These are phyloP conservation scores for Dryobota labecula DNA, from an alignment of 2,888 invertebrate genomes.

Conservation along the genomic window DNA sequence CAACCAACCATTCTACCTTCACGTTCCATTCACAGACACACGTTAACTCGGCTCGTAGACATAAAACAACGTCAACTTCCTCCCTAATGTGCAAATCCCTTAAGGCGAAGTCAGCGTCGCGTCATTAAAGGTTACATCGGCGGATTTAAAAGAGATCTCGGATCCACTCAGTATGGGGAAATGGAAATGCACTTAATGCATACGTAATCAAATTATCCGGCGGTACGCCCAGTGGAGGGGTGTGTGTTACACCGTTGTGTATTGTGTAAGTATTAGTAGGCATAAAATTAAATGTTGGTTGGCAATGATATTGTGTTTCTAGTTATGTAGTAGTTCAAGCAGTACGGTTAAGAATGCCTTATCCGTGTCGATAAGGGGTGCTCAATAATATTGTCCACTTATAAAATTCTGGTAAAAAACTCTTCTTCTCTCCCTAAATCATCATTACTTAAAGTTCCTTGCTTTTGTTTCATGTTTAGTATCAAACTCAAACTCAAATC, in stretches of 20 bases:
- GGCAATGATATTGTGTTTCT: background rate
- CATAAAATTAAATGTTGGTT: background rate
- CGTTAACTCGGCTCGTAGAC: conserved; percentile 29
- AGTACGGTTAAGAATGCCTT: too few species aligned
- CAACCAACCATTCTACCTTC: background rate
- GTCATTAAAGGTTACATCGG: conserved; percentile 78
- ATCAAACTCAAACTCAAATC: too few species aligned
- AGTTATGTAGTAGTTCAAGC: too few species aligned
- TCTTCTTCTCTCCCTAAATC: too few species aligned
- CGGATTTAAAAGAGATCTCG: conserved; percentile 83
- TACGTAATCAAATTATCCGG: conserved; percentile 88
- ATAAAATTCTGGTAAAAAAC: too few species aligned
- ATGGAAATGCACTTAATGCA: conserved; percentile 89
- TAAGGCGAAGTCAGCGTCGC: conserved; percentile 60
- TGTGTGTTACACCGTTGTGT: conserved; percentile 57
- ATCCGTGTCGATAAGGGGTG: too few species aligned
- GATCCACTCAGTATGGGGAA: conserved; percentile 78
- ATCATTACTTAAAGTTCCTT: too few species aligned
- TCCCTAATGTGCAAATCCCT: conserved; percentile 55
- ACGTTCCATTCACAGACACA: background rate
- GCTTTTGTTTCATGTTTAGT: too few species aligned
- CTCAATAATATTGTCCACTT: too few species aligned
- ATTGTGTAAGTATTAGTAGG: background rate
- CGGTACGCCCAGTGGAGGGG: conserved; percentile 60
- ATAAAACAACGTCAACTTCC: conserved; percentile 38